Base-by-base conservation (phyloP, 2,888 invertebrate genomes). In the Caenorhabditis afra region DNA sequence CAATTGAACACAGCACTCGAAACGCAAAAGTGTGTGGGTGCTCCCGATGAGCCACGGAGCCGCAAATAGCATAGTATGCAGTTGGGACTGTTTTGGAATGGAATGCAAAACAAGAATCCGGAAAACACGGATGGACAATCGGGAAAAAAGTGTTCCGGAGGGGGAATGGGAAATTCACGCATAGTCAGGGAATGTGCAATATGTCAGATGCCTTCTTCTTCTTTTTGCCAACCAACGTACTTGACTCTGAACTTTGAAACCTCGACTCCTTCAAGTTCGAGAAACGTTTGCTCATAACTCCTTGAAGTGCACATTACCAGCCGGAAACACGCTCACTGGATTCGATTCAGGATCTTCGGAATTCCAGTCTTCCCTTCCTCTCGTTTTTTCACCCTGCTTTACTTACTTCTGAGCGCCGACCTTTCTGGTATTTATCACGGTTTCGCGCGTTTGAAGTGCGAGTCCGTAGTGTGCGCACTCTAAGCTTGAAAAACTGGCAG, bases 21-120 rank as follows among this genome's bases (percentile, higher is more conserved):
- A 22, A n/a, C 29, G 45, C n/a, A n/a, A 18, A 37, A 23, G 35
- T 65, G 65, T 53, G 65, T 37, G 65, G 39, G 47, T 57, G 49
- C 45, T 45, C 55, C 45, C 65, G 18, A 65, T 65, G 45, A 65
- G 65, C 65, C 65, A 53, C n/a, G 18, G 59, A 29, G 47, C 22
- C 65, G 35, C 11, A 65, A 65, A 65, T 65, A 65, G 65, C 47
- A 66, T 52, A 18, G 16, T 12, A 18, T 35, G 35, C 52, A 11
- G 49, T n/a, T 35, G 14, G 3, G 35, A 23, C n/a, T 23, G n/a
- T 47, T 47, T 47, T 47, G 47, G 47, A 18, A 18, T 47, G 47
- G 47, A 18, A 47, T 18, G 18, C 14, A 10, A 7, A 49, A 22
- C 5, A 49, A 20, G 20, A 7, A 3, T n/a, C n/a, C n/a, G n/a